Evolutionary conservation across 2,797 vertebrate species (phyloP), one percentile per base, ranked within the genome.

Genomic region (Apogon talboti): DNA sequence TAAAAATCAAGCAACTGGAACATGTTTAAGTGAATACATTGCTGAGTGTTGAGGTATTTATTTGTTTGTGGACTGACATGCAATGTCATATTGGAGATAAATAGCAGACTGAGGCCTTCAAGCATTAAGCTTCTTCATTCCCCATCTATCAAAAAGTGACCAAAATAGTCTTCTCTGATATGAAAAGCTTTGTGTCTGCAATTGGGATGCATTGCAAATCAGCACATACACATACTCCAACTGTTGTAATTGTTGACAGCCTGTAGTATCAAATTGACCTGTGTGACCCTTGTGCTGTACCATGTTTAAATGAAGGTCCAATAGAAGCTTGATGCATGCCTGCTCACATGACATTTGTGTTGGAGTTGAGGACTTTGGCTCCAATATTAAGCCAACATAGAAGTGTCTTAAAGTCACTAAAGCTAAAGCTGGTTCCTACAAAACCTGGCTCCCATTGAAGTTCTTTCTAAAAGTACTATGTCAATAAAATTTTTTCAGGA

Each of bases 11-110:
- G 76, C 62, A 88, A 78, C 67, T 77, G 66, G 60, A 80, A 78
- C 48, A 62, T 60, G 71, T 84, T 72, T 85, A 65, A 21, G 72
- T 67, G 74, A 71, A 57, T 53, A 76, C 70, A 68, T 40, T 66
- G 63, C 56, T 69, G 56, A 56, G 67, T 84, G 72, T 87, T 81
- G 55, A 71, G 61, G 50, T 93, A 91, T 93, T 94, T 92, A 92
- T 93, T 90, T 76, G 53, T 81, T 66, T 56, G 49, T 60, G 37
- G 50, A 73, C 74, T 74, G 62, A 81, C 70, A 76, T 77, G 67
- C 71, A 73, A 71, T 58, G 67, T 77, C 21, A 46, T 80, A 63
- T 57, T 63, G 56, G 56, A 77, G 48, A 66, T 62, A 46, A 42
- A 66, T 56, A 68, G 67, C 53, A 81, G 74, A 66, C 60, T 41